Evolutionary conservation across 2,797 vertebrate species (phyloP).

Genomic region (Macroramphosus scolopax): DNA sequence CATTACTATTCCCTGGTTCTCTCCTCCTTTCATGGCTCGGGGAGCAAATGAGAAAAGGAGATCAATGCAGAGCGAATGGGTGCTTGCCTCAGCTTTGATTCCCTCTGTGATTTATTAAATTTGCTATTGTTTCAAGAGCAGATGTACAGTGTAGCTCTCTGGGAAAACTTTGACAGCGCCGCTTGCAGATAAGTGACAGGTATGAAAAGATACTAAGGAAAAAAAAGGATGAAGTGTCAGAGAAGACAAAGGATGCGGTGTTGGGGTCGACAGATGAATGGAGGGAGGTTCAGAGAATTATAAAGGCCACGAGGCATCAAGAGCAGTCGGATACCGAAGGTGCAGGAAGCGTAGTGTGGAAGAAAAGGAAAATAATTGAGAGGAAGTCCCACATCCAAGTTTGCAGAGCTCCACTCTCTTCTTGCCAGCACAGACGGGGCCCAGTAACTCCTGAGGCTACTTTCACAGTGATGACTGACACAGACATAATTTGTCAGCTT

Average conservation of each 20-base stretch:
- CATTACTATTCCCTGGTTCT: conserved; percentile 23
- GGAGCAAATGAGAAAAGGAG: conserved; percentile 48
- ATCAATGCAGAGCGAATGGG: conserved; percentile 55
- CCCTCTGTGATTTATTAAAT: conserved; percentile 69
- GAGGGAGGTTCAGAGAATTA: conserved; percentile 19
- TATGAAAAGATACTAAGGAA: conserved; percentile 52
- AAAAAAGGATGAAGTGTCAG: conserved; percentile 41
- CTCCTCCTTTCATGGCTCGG: conserved; percentile 24
- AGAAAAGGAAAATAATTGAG: conserved; percentile 6
- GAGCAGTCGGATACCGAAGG: conserved; percentile 30
- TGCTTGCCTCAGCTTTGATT: conserved; percentile 52
- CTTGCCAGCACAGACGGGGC: neutral
- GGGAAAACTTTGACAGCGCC: conserved; percentile 47
- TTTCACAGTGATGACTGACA: conserved; percentile 4
- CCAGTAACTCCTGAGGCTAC: conserved; percentile 4
- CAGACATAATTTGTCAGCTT: neutral
- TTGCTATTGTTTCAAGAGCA: conserved; percentile 56
- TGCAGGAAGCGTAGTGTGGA: conserved; percentile 12
- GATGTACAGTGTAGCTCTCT: conserved; percentile 28
- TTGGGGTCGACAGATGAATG: conserved; percentile 28
- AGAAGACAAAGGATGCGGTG: conserved; percentile 21
- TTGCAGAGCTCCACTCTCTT: neutral
- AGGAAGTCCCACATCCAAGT: neutral
- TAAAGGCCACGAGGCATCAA: conserved; percentile 2
- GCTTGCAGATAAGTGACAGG: conserved; percentile 53